Evolutionary conservation across 2,888 invertebrate genomes (phyloP), one percentile per base, ranked within the genome.

Genomic region (Cactoblastis cactorum): DNA sequence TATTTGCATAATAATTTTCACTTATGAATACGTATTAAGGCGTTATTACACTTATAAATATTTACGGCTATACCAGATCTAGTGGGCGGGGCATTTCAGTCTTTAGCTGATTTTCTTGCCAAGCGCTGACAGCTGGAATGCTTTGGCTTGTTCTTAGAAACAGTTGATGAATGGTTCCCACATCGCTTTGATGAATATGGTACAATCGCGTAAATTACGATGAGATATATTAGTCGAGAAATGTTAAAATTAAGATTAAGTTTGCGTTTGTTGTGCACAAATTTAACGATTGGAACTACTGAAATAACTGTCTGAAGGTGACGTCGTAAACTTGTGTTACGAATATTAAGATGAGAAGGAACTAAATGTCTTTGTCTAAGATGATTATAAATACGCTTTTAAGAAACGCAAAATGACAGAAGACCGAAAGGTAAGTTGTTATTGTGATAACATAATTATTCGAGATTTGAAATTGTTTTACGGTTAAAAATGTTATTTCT

Each of bases 1-100:
- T 80, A 87, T 88, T 88, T 84, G 84, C 88, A 88, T 88, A 86
- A 83, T 85, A 83, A 89, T 89, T 85, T 88, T 89, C 88, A 87
- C 87, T 88, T 87, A 88, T 87, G 87, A 89, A 87, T 88, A 88
- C 80, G 79, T 83, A 86, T 86, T 84, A 83, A 77, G 78, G 79
- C 74, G 72, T 83, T 87, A 84, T 83, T 80, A 76, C 84, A 71
- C 77, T 84, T 87, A 87, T 88, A 87, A 87, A 88, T 88, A 87
- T 88, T 86, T 80, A 88, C 77, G 58, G 74, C 69, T 78, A 74
- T 77, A 75, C 69, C 58, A 63, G 68, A 76, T 73, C 53, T 61
- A 56, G 71, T 82, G 75, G 84, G 84, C 64, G 83, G 77, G 59
- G 71, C 61, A 32, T 54, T 48, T 52, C 53, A 52, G 61, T 66